phyloP scores from a whole-genome alignment of 2,113 vertebrate genomes.

The Solea solea region DNA sequence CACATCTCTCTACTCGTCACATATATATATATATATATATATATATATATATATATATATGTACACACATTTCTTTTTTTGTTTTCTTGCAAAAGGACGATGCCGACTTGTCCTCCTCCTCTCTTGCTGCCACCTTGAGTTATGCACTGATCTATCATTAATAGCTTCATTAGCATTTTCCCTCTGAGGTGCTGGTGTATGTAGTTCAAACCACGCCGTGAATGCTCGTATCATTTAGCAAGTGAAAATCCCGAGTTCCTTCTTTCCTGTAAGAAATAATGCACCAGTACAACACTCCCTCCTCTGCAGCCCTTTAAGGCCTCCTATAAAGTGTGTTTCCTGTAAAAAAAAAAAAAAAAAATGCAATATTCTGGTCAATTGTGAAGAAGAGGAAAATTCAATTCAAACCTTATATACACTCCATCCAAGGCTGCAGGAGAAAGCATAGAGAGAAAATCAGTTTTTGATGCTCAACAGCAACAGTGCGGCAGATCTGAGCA shows the following conservation, averaged over 20 bases:
- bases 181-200: constrained; percentile 49
- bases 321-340: constrained; percentile 52
- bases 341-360: constrained; percentile 35
- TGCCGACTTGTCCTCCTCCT: constrained; percentile 46
- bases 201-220: constrained; percentile 38
- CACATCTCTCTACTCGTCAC: background rate
- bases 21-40: too few species aligned
- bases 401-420: constrained; percentile 34
- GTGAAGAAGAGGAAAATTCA: constrained; percentile 33
- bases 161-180: constrained; percentile 65
- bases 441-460: background rate
- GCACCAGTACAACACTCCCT: constrained; percentile 16
- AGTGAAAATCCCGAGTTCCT: constrained; percentile 37
- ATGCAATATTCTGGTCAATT: constrained; percentile 54
- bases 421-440: background rate
- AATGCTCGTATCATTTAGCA: constrained; percentile 48
- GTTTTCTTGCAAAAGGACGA: constrained; percentile 21
- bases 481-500: constrained; percentile 4
- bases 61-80: background rate
- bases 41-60: too few species aligned
- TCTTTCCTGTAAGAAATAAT: constrained; percentile 23
- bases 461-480: constrained; percentile 12
- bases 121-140: constrained; percentile 57
- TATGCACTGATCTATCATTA: constrained; percentile 66
- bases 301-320: constrained; percentile 34